Evolutionary conservation across 2,797 vertebrate genomes (phyloP), one percentile per base, ranked within the genome.

Genomic region (Hapalemur alaotrensis): DNA sequence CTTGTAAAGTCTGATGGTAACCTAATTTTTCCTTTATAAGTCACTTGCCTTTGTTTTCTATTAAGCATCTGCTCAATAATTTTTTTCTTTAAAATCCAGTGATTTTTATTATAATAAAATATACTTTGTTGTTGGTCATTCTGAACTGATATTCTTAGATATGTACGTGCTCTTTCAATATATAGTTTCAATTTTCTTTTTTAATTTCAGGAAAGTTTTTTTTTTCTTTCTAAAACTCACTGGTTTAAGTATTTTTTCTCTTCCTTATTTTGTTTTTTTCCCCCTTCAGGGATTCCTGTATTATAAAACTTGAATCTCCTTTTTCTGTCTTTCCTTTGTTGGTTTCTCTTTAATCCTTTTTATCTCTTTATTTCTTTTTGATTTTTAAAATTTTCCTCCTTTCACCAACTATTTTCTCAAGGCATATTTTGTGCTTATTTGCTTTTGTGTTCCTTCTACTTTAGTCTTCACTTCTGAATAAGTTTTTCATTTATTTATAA

Each of bases 401-500:
- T 59, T 86, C 79, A 43, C 59, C 23, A 72, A 72, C 25, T 65
- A n/a, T 70, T 50, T 43, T 91, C 59, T 80, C 54, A 61, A 85
- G 69, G 7, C 41, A 22, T 67, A 67, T 69, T 89, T 78, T 73
- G n/a, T 91, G 78, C 80, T 59, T 88, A 38, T 81, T 91, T 95
- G 17, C 43, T 57, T 93, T 91, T 69, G 38, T 87, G 20, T 89
- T 94, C 15, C 69, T 70, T 80, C 78, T 69, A 57, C 38, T 52
- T 87, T 89, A 46, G 65, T 81, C 50, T 91, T 91, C 48, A 59
- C 81, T 73, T 91, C 50, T 54, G 48, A 94, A 61, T 86, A 50
- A 43, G 86, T 59, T 95, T 88, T 94, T 91, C 52, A 95, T 76
- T 86, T 93, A 95, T 97, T 95, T 93, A 89, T 95, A 89, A 93